phyloP scores from a whole-genome alignment of 2,888 invertebrate species.

The Nomada ferruginata region DNA sequence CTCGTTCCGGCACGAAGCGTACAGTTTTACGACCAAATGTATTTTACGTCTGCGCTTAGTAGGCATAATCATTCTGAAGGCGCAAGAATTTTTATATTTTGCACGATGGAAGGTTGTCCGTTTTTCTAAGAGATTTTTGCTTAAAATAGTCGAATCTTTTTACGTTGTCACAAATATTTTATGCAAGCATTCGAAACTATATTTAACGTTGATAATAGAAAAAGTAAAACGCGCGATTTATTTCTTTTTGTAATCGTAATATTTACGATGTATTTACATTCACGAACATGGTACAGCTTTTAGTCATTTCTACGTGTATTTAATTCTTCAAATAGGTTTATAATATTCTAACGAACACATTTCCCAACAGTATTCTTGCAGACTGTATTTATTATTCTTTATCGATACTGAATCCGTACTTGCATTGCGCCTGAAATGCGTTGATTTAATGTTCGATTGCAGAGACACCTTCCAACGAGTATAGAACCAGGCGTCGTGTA shows the following conservation, averaged over 20 bases:
- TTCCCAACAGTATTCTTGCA: slow-evolving; percentile 13
- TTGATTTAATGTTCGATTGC: neutral
- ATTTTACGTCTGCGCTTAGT: slow-evolving; percentile 73
- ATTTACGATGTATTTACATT: slow-evolving; percentile 42
- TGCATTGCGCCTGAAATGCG: neutral
- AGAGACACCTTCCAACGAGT: slow-evolving; percentile 57
- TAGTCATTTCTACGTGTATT: neutral
- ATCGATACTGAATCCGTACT: neutral
- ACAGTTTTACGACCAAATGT: slow-evolving; percentile 78
- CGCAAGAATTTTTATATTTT: slow-evolving; percentile 65
- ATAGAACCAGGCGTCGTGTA: slow-evolving; percentile 58
- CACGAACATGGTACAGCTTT: neutral
- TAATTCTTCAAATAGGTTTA: slow-evolving; percentile 8
- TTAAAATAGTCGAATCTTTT: slow-evolving; percentile 15
- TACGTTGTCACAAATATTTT: slow-evolving; percentile 15
- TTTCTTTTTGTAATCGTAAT: slow-evolving; percentile 29
- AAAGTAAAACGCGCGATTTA: neutral
- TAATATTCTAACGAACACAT: slow-evolving; percentile 2
- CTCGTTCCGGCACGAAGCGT: slow-evolving; percentile 63
- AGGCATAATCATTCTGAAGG: slow-evolving; percentile 70
- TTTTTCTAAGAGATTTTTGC: slow-evolving; percentile 37
- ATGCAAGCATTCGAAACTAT: slow-evolving; percentile 2
- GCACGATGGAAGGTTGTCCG: slow-evolving; percentile 65
- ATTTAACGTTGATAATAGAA: neutral
- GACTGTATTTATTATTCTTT: slow-evolving; percentile 15